Percentiles rank a stretch among this genome's conserved stretches.
These are phyloP conservation scores for Clinocottus analis DNA, from an alignment of 2,113 vertebrate species.

Conservation along the genomic window DNA sequence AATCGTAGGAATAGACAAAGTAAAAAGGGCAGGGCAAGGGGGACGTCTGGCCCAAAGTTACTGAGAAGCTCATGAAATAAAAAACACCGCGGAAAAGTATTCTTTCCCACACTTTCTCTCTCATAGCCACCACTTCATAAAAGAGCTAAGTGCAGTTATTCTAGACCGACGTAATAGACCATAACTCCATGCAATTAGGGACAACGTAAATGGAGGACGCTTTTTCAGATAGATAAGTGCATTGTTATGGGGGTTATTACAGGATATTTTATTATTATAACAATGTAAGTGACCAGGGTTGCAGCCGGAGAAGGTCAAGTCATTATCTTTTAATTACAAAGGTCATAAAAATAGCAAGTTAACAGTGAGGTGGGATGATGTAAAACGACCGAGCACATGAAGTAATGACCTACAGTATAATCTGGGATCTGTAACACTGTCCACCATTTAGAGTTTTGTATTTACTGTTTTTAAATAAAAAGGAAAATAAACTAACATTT, in stretches of 20 bases:
- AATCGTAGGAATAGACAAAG: conserved; percentile 54
- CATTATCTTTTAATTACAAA: conserved; percentile 54
- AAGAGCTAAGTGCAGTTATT: conserved; percentile 67
- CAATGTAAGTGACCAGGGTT: conserved; percentile 17
- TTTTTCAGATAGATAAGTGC: conserved; percentile 53
- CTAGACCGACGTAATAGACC: conserved; percentile 37
- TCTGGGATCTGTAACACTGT: background rate
- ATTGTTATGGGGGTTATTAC: conserved; percentile 62
- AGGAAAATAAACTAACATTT: background rate
- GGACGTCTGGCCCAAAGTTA: conserved; percentile 42
- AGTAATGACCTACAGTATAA: conserved; percentile 9
- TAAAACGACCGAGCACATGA: background rate
- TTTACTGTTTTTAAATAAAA: background rate
- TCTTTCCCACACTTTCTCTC: conserved; percentile 33
- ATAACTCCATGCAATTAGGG: conserved; percentile 64
- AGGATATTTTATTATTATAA: conserved; percentile 51
- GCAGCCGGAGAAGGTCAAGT: conserved; percentile 22
- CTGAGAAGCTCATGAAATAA: conserved; percentile 69
- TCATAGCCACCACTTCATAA: conserved; percentile 57
- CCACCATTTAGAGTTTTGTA: background rate
- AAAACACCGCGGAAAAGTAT: conserved; percentile 60
- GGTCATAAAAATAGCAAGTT: conserved; percentile 49
- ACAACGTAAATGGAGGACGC: conserved; percentile 39
- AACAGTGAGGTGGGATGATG: background rate
- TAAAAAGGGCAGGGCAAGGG: conserved; percentile 43